Conservation (phyloP, 37 sponge, comb jelly and placozoan genomes). For the Tethya wilhelma region DNA sequence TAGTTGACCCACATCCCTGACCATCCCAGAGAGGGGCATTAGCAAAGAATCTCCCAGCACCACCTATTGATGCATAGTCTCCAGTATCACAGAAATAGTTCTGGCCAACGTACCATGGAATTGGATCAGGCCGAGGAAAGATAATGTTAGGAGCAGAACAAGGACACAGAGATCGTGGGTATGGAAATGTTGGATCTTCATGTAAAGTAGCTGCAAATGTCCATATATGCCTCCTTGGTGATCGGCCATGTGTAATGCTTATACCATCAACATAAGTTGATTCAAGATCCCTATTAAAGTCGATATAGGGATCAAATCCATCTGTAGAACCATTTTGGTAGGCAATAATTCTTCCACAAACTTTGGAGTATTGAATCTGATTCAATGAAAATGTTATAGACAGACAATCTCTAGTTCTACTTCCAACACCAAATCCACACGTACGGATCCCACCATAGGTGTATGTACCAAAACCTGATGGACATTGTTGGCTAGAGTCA, state of each 20-base stretch:
- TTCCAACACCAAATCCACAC: neutral
- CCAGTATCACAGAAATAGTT: slow-evolving; percentile 31
- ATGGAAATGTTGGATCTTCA: neutral
- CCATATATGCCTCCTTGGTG: slow-evolving; percentile 41
- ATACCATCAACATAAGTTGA: slow-evolving; percentile 30
- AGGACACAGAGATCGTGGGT: neutral
- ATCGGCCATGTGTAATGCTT: slow-evolving; percentile 22
- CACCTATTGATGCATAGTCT: neutral
- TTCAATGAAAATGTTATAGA: slow-evolving; percentile 5
- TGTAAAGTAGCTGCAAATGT: slow-evolving; percentile 8
- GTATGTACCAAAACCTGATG: neutral
- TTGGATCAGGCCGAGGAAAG: neutral
- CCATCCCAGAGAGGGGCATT: slow-evolving; percentile 64
- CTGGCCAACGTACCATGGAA: slow-evolving; percentile 19
- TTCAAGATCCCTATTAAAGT: neutral
- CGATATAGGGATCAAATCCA: neutral
- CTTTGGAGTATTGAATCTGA: slow-evolving; percentile 34
- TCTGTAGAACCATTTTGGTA: slow-evolving; percentile 28
- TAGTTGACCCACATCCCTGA: slow-evolving; percentile 7
- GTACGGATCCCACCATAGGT: neutral
- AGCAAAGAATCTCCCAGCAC: neutral
- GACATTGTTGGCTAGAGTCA: neutral
- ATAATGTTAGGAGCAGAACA: too few relatives aligned
- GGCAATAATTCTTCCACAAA: slow-evolving; percentile 62
- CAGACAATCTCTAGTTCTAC: slow-evolving; percentile 30